Conservation (phyloP, 1,140 invertebrate species). For the Notospermus geniculatus region DNA sequence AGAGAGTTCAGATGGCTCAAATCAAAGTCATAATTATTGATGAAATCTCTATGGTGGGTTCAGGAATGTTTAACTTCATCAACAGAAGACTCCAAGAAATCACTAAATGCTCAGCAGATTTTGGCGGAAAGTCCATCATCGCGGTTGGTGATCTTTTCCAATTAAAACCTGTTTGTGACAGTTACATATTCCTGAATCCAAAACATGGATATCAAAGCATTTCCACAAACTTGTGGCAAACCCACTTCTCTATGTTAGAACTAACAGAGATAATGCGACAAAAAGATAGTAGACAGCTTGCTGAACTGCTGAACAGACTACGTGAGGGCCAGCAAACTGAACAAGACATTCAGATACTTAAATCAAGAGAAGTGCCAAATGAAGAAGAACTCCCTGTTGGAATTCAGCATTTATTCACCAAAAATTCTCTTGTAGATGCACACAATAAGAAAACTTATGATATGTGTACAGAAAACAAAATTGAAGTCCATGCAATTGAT, state of each 20-base stretch:
- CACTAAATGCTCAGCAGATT: constrained; percentile 11
- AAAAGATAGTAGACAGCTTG: constrained; percentile 25
- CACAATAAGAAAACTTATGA: constrained; percentile 11
- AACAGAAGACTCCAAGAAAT: constrained; percentile 24
- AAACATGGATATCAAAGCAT: constrained; percentile 14
- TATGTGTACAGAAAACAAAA: constrained; percentile 9
- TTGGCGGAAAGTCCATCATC: constrained; percentile 28
- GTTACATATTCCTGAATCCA: constrained; percentile 25
- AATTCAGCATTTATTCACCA: constrained; percentile 15
- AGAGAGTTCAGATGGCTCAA: constrained; percentile 8
- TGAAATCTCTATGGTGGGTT: constrained; percentile 33
- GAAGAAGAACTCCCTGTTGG: neutral
- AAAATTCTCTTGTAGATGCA: constrained; percentile 17
- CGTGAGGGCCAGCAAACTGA: constrained; percentile 15
- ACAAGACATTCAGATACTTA: constrained; percentile 20
- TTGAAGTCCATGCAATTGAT: neutral
- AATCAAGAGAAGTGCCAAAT: constrained; percentile 1
- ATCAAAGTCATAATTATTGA: constrained; percentile 25
- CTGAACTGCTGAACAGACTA: constrained; percentile 25
- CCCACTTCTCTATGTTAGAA: constrained; percentile 26
- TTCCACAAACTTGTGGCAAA: constrained; percentile 28
- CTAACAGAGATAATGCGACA: constrained; percentile 30
- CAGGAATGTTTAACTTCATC: constrained; percentile 27
- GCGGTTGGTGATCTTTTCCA: constrained; percentile 31
- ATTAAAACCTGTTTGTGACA: constrained; percentile 30